Base-by-base conservation (phyloP, 2,888 invertebrate genomes). In the Peribatodes rhomboidaria region DNA sequence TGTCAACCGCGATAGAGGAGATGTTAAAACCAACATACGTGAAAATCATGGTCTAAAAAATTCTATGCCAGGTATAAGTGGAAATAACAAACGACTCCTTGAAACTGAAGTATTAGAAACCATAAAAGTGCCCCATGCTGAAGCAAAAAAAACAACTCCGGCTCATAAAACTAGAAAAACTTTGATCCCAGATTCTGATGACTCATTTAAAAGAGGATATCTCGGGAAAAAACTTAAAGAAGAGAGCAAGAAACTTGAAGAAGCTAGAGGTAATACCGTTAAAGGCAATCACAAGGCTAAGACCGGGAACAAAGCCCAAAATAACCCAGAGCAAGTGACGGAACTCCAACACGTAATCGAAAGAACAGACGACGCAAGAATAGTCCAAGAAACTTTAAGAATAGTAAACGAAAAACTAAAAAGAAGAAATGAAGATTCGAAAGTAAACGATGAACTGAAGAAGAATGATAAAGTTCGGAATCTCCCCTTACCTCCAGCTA, bases 1-100 rank as follows among this genome's bases (percentile, higher is more conserved):
- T 9, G 65, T 72, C 0, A 81, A 78, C 8, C 63, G 79, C 2
- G 83, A 82, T 9, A 64, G 79, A 3, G 84, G 82, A 0, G 84
- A 85, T 49, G 61, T 75, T 0, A 65, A 50, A 6, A 35, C 27
- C 2, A 68, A 70, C 14, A 1, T 50, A 4, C 8, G 41, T 8
- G n/a, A n/a, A n/a, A n/a, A n/a, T n/a, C n/a, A n/a, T n/a, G n/a
- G n/a, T n/a, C n/a, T n/a, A n/a, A n/a, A n/a, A n/a, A n/a, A n/a
- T n/a, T n/a, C n/a, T n/a, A n/a, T n/a, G n/a, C n/a, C n/a, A n/a
- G n/a, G n/a, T n/a, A n/a, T n/a, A n/a, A n/a, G n/a, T n/a, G n/a
- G n/a, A n/a, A n/a, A n/a, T n/a, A n/a, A n/a, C n/a, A n/a, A n/a
- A n/a, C n/a, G n/a, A n/a, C n/a, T n/a, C n/a, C n/a, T n/a, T n/a